These are phyloP conservation scores for Smittia sp. DNA, from an alignment of 2,888 invertebrate species.

Conservation along the genomic window DNA sequence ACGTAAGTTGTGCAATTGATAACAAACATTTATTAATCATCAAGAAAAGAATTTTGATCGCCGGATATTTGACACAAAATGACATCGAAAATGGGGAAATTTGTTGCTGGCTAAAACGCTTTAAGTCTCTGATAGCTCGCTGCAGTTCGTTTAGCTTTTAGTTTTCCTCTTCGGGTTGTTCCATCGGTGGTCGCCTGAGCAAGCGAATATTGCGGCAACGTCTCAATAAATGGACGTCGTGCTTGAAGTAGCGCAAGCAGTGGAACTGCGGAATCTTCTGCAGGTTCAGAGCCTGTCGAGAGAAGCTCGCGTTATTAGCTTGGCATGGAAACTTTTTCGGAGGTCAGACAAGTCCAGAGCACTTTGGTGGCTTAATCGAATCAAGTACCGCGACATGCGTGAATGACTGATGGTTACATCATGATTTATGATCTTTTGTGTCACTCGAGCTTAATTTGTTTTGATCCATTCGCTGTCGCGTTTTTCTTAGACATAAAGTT, in stretches of 20 bases:
- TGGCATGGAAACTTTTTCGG: not conserved
- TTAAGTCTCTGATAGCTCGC: slow-evolving; percentile 14
- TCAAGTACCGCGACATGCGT: too few species aligned
- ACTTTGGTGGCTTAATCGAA: not conserved
- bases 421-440: not conserved
- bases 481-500: not conserved
- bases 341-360: not conserved
- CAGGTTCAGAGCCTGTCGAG: slow-evolving; percentile 65
- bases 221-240: slow-evolving; percentile 65
- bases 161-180: not conserved
- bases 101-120: not conserved
- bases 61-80: not conserved
- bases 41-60: too few species aligned
- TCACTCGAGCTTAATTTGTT: not conserved
- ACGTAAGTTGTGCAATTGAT: slow-evolving; percentile 49
- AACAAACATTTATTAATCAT: not conserved
- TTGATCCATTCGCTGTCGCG: too few species aligned
- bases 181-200: slow-evolving; percentile 42
- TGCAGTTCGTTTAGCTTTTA: not conserved
- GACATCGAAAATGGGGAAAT: not conserved
- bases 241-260: slow-evolving; percentile 76
- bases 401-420: not conserved
- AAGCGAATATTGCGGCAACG: slow-evolving; percentile 71
- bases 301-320: slow-evolving; percentile 41
- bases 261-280: slow-evolving; percentile 80